Conservation (phyloP, 2,797 vertebrate species). For the Taeniopygia guttata region DNA sequence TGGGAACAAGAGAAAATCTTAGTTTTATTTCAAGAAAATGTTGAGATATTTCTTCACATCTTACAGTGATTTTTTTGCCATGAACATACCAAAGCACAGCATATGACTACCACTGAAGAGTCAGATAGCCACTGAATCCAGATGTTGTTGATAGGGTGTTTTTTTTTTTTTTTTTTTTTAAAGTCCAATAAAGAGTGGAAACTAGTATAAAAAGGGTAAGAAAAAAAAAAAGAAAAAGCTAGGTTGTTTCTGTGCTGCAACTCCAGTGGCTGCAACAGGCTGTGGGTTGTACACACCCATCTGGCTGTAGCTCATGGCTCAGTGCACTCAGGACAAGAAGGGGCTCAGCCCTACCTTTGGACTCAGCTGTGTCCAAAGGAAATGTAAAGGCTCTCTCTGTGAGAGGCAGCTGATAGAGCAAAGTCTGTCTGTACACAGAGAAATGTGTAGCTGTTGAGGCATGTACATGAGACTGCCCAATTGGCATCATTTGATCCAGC, state of each 20-base stretch:
- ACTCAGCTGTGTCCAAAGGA: background rate
- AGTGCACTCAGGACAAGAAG: background rate
- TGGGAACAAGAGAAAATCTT: background rate
- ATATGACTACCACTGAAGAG: background rate
- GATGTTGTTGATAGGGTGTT: background rate
- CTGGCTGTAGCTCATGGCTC: background rate
- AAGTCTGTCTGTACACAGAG: background rate
- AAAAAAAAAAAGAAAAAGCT: background rate
- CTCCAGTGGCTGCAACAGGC: background rate
- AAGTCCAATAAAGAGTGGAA: background rate
- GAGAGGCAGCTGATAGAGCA: background rate
- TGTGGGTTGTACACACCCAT: background rate
- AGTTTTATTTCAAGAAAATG: background rate
- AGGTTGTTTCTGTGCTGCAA: background rate
- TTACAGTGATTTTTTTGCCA: background rate
- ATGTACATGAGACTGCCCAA: background rate
- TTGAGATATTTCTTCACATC: background rate
- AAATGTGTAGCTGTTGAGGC: background rate
- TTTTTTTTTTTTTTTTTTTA: background rate
- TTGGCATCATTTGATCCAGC: fast-evolving
- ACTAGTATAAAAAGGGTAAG: background rate
- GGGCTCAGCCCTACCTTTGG: background rate
- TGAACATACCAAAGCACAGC: background rate
- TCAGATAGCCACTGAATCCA: background rate
- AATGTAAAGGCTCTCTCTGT: background rate